Evolutionary conservation across 2,113 vertebrate species (phyloP).

Genomic region (Otocyon megalotis): DNA sequence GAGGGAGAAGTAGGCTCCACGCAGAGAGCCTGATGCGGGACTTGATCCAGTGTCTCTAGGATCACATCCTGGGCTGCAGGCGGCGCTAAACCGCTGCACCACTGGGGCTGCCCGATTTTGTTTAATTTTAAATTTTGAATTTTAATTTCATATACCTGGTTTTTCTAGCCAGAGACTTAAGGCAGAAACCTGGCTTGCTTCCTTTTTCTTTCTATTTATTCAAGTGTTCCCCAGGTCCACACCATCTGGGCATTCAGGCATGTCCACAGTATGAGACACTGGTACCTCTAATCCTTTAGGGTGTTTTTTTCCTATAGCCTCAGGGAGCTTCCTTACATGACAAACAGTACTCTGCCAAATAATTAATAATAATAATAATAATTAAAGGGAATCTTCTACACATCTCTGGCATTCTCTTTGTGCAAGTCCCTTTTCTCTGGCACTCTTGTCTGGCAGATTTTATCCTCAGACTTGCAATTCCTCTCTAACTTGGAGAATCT

Average conservation of each 20-base stretch:
- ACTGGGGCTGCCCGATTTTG: too few relatives aligned
- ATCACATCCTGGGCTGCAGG: too few relatives aligned
- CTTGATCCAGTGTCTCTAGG: too few relatives aligned
- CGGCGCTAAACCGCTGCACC: too few relatives aligned
- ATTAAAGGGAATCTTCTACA: neutral
- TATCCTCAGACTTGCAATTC: neutral
- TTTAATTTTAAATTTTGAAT: neutral
- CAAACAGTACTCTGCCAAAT: neutral
- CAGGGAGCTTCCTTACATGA: neutral
- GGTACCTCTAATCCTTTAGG: neutral
- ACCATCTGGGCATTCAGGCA: neutral
- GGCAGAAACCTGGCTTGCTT: neutral
- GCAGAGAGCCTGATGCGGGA: too few relatives aligned
- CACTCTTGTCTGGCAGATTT: neutral
- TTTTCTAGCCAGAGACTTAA: neutral
- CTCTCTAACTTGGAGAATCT: neutral
- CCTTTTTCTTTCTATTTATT: neutral
- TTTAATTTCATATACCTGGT: neutral
- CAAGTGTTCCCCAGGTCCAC: too few relatives aligned
- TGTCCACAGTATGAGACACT: neutral
- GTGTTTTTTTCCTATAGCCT: neutral
- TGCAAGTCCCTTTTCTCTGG: neutral
- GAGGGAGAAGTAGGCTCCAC: too few relatives aligned
- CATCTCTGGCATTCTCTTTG: neutral
- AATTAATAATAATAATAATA: neutral